Conservation (phyloP, 2,797 vertebrate genomes). For the Diceros bicornis region DNA sequence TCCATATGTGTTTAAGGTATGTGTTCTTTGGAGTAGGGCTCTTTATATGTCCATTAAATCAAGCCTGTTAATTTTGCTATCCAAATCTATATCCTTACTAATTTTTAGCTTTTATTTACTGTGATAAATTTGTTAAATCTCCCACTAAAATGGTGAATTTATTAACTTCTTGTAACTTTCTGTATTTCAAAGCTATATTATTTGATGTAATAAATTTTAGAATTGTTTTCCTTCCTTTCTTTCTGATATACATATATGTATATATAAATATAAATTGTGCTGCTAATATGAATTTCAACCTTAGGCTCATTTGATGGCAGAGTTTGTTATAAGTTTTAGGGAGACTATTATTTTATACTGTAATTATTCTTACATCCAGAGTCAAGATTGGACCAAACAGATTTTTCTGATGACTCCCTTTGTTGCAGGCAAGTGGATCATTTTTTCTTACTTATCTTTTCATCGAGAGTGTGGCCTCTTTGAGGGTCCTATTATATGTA, state of each 20-base stretch:
- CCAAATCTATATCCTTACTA: not conserved
- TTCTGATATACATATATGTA: not conserved
- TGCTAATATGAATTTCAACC: not conserved
- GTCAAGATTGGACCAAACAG: not conserved
- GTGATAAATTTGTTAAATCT: constrained; percentile 23
- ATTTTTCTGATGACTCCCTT: not conserved
- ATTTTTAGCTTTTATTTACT: constrained; percentile 57
- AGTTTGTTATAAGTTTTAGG: not conserved
- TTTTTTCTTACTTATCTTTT: not conserved
- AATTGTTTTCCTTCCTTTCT: not conserved
- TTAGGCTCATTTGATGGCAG: not conserved
- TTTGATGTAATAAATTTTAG: constrained; percentile 16
- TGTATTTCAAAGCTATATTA: constrained; percentile 12
- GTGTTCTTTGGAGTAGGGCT: not conserved
- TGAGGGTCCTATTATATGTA: not conserved
- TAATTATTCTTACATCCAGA: not conserved
- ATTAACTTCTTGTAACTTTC: not conserved
- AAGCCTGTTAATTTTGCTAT: constrained; percentile 31
- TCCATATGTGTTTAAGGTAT: not conserved
- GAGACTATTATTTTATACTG: constrained; percentile 17
- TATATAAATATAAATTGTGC: not conserved
- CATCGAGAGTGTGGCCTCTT: not conserved
- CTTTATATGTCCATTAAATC: not conserved
- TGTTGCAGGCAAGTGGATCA: not conserved
- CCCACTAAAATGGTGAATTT: not conserved